phyloP scores from a whole-genome alignment of 2,113 vertebrate genomes.

The Notarius lentiginosus region DNA sequence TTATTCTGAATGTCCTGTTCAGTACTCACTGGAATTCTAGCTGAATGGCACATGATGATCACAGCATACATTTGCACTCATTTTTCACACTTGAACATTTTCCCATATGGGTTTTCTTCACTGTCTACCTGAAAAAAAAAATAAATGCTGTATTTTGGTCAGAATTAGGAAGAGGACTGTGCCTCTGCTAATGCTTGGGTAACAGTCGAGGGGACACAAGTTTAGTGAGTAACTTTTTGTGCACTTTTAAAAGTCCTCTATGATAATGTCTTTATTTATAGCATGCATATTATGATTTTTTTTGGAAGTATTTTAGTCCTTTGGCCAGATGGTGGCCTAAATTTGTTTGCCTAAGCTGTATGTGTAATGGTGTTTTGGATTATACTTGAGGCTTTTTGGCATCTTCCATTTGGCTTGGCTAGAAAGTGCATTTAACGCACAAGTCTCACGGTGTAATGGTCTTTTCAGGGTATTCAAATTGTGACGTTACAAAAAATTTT shows the following conservation, averaged over 20 bases:
- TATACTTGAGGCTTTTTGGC: background rate
- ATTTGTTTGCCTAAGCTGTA: background rate
- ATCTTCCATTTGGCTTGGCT: background rate
- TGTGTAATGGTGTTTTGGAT: background rate
- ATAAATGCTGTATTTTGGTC: conserved; percentile 12
- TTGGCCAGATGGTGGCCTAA: background rate
- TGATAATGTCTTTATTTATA: background rate
- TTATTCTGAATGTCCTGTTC: background rate
- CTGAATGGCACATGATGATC: background rate
- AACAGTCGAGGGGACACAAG: too few species aligned
- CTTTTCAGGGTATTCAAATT: background rate
- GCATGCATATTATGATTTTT: background rate
- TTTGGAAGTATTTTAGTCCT: background rate
- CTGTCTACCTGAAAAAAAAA: background rate
- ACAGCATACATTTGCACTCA: background rate
- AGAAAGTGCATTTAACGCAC: background rate
- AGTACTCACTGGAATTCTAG: background rate
- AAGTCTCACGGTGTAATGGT: background rate
- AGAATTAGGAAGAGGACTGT: background rate
- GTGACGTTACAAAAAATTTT: background rate
- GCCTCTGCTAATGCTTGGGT: too few species aligned
- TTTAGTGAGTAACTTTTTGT: background rate
- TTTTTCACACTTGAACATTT: background rate
- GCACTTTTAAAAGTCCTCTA: background rate
- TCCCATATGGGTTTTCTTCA: background rate